phyloP scores from a whole-genome alignment of 2,113 vertebrate species.

The Hystrix brachyura region DNA sequence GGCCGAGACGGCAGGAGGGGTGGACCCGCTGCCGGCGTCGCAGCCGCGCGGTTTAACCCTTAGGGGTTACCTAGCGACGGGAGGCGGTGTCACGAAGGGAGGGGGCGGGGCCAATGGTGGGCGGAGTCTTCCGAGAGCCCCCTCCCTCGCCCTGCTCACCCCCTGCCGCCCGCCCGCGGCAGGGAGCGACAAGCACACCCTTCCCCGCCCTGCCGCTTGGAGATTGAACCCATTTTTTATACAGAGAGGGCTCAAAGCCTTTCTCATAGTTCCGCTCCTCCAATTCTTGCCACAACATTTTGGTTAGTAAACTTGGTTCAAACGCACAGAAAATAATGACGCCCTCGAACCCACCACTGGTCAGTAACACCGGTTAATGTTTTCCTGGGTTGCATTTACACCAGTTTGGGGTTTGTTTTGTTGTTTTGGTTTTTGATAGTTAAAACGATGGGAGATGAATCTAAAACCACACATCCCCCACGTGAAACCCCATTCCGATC shows the following conservation, averaged over 20 bases:
- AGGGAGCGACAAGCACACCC: not conserved
- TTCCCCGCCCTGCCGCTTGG: not conserved
- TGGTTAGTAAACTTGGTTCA: slow-evolving; percentile 25
- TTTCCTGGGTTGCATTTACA: not conserved
- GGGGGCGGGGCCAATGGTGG: not conserved
- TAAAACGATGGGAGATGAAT: not conserved
- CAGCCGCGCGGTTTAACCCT: slow-evolving; percentile 73
- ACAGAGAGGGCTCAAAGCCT: not conserved
- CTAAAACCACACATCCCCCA: not conserved
- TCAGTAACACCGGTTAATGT: not conserved
- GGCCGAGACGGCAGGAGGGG: not conserved
- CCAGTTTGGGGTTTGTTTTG: not conserved
- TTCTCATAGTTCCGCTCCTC: not conserved
- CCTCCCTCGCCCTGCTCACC: not conserved
- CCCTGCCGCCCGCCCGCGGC: not conserved
- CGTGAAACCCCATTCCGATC: not conserved
- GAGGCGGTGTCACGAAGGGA: slow-evolving; percentile 12
- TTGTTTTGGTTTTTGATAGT: slow-evolving; percentile 36
- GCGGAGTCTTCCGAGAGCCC: not conserved
- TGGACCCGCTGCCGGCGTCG: accelerated
- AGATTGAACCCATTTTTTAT: slow-evolving; percentile 21
- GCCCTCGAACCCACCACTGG: not conserved
- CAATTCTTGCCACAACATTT: not conserved
- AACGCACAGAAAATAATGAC: slow-evolving; percentile 16
- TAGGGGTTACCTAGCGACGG: slow-evolving; percentile 87